phyloP scores from a whole-genome alignment of 2,888 invertebrate genomes.

The Cephonodes hylas region DNA sequence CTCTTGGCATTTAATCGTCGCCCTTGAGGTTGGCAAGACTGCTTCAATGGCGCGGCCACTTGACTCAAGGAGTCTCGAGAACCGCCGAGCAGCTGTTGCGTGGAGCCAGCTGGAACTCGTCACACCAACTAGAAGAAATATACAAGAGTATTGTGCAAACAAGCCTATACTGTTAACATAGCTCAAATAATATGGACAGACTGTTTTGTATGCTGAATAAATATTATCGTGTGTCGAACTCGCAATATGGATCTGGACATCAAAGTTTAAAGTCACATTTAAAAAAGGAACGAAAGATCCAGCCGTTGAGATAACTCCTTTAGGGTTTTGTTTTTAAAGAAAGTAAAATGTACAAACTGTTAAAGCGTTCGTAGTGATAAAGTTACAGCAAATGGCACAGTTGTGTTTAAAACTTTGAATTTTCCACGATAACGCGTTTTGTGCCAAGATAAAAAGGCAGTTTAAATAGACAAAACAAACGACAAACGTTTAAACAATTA shows the following conservation, averaged over 20 bases:
- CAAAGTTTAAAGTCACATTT: not conserved
- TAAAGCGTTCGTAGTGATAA: not conserved
- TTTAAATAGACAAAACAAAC: conserved; percentile 37
- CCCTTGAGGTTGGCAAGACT: conserved; percentile 35
- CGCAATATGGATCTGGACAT: too few species aligned
- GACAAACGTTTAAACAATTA: conserved; percentile 44
- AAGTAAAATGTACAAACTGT: not conserved
- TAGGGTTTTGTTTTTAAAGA: not conserved
- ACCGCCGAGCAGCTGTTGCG: conserved; percentile 30
- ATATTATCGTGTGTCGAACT: conserved; percentile 13
- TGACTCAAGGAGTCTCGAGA: conserved; percentile 33
- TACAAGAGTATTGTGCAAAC: conserved; percentile 17
- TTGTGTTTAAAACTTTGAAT: not conserved
- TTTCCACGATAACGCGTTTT: conserved; percentile 17
- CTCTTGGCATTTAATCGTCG: conserved; percentile 32
- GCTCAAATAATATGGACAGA: conserved; percentile 18
- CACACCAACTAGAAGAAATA: conserved; percentile 18
- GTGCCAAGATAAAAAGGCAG: conserved; percentile 18
- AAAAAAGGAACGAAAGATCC: not conserved
- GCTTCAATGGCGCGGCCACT: conserved; percentile 19
- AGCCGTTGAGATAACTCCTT: not conserved
- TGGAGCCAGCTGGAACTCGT: conserved; percentile 28
- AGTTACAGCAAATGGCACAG: not conserved
- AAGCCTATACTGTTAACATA: conserved; percentile 12
- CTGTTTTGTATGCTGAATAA: conserved; percentile 22